Evolutionary conservation across 2,797 vertebrate genomes (phyloP).

Genomic region (Pangasius sanitwongsei): DNA sequence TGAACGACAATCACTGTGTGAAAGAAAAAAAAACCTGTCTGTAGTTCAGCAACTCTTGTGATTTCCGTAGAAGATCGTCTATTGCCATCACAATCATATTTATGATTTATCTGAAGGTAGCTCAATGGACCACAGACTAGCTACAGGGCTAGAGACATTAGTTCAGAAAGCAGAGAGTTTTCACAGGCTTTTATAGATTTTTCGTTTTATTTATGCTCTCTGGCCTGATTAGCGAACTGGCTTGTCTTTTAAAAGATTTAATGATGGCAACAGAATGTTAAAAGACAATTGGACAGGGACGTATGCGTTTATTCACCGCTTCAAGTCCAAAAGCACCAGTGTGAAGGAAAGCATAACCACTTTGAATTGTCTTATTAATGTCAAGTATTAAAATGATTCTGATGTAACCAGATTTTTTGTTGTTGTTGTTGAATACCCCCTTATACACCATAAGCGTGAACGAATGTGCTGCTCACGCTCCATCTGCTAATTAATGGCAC

Average conservation of each 20-base stretch:
- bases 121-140: background rate
- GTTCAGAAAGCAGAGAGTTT: too few relatives aligned
- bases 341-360: background rate
- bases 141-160: too few relatives aligned
- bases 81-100: background rate
- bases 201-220: background rate
- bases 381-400: background rate
- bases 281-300: background rate
- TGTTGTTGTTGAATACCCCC: too few relatives aligned
- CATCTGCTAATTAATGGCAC: conserved; percentile 93
- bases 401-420: background rate
- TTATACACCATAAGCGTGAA: background rate
- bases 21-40: background rate
- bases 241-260: background rate
- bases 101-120: background rate
- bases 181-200: background rate
- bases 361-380: background rate
- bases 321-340: background rate
- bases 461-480: conserved; percentile 35
- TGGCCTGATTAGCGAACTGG: background rate
- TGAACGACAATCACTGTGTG: background rate
- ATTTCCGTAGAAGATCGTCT: background rate
- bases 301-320: background rate
- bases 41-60: background rate
- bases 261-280: background rate